Evolutionary conservation across 2,113 vertebrate genomes (phyloP).

Genomic region (Ictalurus furcatus): DNA sequence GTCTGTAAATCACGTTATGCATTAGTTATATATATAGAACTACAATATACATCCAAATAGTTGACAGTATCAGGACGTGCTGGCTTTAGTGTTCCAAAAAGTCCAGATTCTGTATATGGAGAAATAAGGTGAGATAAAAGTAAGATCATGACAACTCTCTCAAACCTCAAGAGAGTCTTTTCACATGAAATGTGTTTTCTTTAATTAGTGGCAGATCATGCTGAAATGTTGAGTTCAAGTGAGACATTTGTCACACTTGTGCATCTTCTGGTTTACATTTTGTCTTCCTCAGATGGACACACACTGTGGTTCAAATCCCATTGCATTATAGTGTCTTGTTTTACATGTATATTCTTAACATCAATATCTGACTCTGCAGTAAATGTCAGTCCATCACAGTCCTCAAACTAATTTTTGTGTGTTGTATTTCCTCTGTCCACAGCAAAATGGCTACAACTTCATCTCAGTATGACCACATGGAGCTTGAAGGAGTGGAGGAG

Average conservation of each 20-base stretch:
- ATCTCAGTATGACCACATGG: conserved; percentile 52
- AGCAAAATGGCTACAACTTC: conserved; percentile 63
- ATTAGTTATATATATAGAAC: background rate
- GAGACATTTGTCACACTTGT: conserved; percentile 8
- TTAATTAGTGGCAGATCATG: background rate
- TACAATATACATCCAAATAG: background rate
- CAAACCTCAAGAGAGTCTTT: background rate
- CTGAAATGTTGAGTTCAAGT: background rate
- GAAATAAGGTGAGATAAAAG: background rate
- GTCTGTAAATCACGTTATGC: background rate
- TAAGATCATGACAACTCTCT: too few species aligned
- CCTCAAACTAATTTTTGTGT: background rate
- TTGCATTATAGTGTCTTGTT: background rate
- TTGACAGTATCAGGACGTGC: background rate
- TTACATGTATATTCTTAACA: background rate
- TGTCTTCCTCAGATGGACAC: background rate
- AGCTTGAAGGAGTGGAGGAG: conserved; percentile 55
- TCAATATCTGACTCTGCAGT: background rate
- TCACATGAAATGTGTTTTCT: background rate
- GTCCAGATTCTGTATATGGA: background rate
- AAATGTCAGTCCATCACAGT: background rate
- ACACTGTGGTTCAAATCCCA: background rate
- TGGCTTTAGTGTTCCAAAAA: background rate
- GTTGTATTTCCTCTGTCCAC: conserved; percentile 37
- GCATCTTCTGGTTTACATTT: conserved; percentile 2